Evolutionary conservation across 2,888 invertebrate genomes (phyloP).

Genomic region (Yponomeuta sedellus): DNA sequence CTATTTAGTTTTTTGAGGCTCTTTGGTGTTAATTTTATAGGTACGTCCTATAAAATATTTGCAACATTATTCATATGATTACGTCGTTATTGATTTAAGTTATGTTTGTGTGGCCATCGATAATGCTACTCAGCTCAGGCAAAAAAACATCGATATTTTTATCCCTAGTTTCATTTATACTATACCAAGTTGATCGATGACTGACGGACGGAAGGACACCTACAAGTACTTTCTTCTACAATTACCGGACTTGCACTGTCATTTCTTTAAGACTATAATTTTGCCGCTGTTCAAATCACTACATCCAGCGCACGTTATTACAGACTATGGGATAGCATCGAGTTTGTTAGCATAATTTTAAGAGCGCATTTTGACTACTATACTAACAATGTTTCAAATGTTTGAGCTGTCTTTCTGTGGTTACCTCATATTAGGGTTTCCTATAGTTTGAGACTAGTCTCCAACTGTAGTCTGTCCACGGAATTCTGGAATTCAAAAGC

Average conservation of each 20-base stretch:
- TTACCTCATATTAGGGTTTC: too few relatives aligned
- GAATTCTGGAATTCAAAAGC: too few relatives aligned
- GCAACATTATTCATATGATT: neutral
- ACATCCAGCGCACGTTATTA: neutral
- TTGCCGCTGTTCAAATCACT: neutral
- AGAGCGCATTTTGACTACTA: too few relatives aligned
- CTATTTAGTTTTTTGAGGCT: neutral
- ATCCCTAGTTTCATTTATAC: neutral
- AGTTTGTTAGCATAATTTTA: too few relatives aligned
- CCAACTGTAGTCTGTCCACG: too few relatives aligned
- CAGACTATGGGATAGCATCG: neutral
- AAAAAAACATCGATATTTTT: neutral
- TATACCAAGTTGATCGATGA: neutral
- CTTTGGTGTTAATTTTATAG: neutral
- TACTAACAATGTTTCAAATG: too few relatives aligned
- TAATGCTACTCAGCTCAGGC: neutral
- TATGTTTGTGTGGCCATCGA: neutral
- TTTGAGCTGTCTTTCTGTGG: too few relatives aligned
- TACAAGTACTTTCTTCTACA: constrained; percentile 10
- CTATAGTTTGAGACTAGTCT: too few relatives aligned
- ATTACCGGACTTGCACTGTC: neutral
- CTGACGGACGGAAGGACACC: neutral
- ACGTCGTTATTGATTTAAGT: neutral
- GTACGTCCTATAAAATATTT: neutral
- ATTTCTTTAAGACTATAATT: constrained; percentile 2